phyloP scores from a whole-genome alignment of 2,888 invertebrate species.

The Agrilus cyanescens region DNA sequence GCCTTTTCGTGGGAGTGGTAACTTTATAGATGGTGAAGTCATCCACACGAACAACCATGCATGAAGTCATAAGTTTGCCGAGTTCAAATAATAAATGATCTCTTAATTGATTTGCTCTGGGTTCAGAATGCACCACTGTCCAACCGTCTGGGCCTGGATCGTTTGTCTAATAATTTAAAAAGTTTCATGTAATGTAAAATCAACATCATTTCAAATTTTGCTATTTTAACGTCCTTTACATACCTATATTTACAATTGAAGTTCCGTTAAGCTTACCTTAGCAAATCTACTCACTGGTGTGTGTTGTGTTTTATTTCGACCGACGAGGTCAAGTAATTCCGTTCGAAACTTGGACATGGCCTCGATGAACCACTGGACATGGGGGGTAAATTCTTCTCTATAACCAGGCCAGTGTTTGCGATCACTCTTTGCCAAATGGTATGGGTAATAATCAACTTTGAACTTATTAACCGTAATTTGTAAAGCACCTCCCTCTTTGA shows the following conservation, averaged over 20 bases:
- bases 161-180: no score
- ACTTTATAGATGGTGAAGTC: constrained; percentile 85
- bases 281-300: constrained; percentile 36
- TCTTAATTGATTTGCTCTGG: constrained; percentile 41
- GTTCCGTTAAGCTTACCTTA: constrained; percentile 13
- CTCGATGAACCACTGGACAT: constrained; percentile 78
- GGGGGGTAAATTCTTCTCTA: constrained; percentile 66
- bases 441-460: constrained; percentile 92
- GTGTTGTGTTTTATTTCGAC: constrained; percentile 45
- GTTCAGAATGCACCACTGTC: no score
- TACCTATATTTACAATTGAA: no score
- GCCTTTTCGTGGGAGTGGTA: constrained; percentile 61
- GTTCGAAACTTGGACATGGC: constrained; percentile 69
- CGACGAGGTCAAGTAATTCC: constrained; percentile 61
- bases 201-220: no score
- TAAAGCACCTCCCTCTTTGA: constrained; percentile 83
- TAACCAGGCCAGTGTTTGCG: constrained; percentile 83
- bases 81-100: constrained; percentile 61
- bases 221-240: no score
- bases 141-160: no score
- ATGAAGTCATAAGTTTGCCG: constrained; percentile 83
- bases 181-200: no score
- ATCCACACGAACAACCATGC: constrained; percentile 77
- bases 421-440: constrained; percentile 82
- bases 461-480: constrained; percentile 81